phyloP scores from a whole-genome alignment of 2,797 vertebrate species.

The Siniperca undulata region DNA sequence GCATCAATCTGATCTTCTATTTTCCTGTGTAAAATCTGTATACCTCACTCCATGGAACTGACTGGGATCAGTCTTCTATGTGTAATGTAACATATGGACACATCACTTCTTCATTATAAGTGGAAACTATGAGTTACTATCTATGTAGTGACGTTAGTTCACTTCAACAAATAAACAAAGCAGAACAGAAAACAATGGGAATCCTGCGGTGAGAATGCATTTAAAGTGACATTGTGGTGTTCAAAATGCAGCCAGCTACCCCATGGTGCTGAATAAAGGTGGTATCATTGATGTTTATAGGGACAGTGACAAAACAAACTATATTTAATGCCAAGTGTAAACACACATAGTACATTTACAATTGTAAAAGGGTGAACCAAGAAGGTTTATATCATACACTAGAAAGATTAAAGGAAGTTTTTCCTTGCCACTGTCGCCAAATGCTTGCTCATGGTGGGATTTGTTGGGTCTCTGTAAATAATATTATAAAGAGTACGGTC shows the following conservation, averaged over 20 bases:
- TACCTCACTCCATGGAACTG: neutral
- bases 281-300: too few relatives aligned
- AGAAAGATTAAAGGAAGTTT: neutral
- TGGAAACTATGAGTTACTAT: neutral
- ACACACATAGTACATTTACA: neutral
- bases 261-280: neutral
- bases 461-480: too few relatives aligned
- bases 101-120: neutral
- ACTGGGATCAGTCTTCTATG: neutral
- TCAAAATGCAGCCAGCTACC: neutral
- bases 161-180: neutral
- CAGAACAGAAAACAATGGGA: too few relatives aligned
- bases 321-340: neutral
- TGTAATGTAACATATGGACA: neutral
- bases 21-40: neutral
- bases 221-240: neutral
- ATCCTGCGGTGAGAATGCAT: neutral
- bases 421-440: too few relatives aligned
- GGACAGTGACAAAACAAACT: neutral
- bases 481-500: too few relatives aligned
- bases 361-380: neutral
- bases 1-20: neutral
- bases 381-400: neutral
- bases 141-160: neutral
- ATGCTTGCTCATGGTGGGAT: too few relatives aligned